These are phyloP conservation scores for Mormyrops attenuatus DNA, from an alignment of 2,797 vertebrate species.

Conservation along the genomic window DNA sequence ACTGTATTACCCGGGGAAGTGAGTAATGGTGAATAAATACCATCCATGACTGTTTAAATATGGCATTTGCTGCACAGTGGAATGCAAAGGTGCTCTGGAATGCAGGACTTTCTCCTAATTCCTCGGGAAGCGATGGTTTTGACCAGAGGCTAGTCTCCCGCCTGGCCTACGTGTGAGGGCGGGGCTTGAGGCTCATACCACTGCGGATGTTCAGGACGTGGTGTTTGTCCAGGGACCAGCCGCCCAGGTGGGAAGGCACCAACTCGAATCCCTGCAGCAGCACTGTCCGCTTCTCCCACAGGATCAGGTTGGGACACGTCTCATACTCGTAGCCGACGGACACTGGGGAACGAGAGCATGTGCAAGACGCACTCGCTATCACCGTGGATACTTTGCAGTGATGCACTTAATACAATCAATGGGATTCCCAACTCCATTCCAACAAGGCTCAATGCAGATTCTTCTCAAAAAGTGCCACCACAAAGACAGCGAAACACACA, in stretches of 20 bases:
- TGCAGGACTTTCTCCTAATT: neutral
- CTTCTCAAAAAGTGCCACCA: neutral
- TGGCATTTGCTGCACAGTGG: neutral
- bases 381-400: neutral
- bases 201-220: conserved; percentile 76
- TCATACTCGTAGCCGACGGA: conserved; percentile 84
- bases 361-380: neutral
- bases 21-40: neutral
- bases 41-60: neutral
- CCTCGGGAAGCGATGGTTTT: neutral
- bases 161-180: neutral
- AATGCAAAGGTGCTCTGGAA: neutral
- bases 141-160: neutral
- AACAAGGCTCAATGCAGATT: too few species aligned
- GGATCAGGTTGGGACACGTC: conserved; percentile 73
- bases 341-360: conserved; percentile 50
- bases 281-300: conserved; percentile 82
- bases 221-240: conserved; percentile 83
- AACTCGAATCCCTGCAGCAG: conserved; percentile 80
- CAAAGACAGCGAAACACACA: neutral
- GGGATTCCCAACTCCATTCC: neutral
- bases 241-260: conserved; percentile 77
- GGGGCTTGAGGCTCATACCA: conserved; percentile 49
- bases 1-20: neutral
- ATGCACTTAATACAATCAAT: neutral